Evolutionary conservation across 2,113 vertebrate genomes (phyloP).

Genomic region (Cottus gobio): DNA sequence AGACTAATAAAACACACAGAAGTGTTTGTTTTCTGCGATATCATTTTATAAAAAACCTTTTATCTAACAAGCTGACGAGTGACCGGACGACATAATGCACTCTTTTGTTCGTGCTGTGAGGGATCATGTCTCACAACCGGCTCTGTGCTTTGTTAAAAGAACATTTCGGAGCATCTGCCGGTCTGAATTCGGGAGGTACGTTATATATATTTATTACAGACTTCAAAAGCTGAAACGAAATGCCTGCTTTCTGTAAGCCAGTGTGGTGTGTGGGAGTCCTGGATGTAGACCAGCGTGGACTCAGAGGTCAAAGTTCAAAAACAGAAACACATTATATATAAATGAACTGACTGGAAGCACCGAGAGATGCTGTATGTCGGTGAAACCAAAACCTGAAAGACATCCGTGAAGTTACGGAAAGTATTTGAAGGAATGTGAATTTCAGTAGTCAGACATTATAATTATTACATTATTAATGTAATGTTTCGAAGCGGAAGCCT

Average conservation of each 20-base stretch:
- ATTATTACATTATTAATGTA: too few species aligned
- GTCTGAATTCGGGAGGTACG: neutral
- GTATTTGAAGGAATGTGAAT: too few species aligned
- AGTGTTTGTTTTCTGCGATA: neutral
- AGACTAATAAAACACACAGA: neutral
- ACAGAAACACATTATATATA: neutral
- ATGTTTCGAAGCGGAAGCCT: too few species aligned
- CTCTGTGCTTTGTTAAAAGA: neutral
- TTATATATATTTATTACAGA: too few species aligned
- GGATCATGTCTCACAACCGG: neutral
- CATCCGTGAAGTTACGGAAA: neutral
- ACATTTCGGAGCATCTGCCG: neutral
- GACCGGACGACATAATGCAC: neutral
- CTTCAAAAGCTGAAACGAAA: too few species aligned
- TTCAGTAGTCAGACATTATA: neutral
- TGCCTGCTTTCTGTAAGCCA: too few species aligned
- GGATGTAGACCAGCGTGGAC: neutral
- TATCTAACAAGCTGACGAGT: neutral
- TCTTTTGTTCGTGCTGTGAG: neutral
- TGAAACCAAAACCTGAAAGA: neutral
- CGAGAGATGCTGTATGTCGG: neutral
- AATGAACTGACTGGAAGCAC: too few species aligned
- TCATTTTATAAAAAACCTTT: too few species aligned
- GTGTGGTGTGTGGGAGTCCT: neutral
- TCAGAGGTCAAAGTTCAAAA: neutral